Evolutionary conservation across 35 echinoderm and acorn worm species (phyloP).

Genomic region (Heliocidaris tuberculata): DNA sequence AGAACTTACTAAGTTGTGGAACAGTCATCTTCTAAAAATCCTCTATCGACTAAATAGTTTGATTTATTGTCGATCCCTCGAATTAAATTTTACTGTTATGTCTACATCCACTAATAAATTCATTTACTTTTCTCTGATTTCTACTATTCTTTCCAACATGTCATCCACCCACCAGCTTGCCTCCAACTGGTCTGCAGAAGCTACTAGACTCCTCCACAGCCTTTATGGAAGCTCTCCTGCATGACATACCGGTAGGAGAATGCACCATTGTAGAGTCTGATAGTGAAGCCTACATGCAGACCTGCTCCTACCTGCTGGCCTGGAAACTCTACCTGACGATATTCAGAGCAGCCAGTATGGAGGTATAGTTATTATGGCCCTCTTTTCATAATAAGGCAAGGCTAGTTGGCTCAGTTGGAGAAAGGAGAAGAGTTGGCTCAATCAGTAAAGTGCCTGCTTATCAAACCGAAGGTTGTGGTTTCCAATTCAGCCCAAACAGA

Average conservation of each 20-base stretch:
- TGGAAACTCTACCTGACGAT: conserved; percentile 81
- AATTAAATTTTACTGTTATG: too few relatives aligned
- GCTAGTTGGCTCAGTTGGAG: background rate
- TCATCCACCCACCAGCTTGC: conserved; percentile 51
- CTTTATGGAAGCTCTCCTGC: conserved; percentile 62
- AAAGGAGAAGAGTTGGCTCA: too few relatives aligned
- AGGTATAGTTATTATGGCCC: conserved; percentile 42
- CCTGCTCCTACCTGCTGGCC: conserved; percentile 68
- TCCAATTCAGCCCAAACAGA: too few relatives aligned
- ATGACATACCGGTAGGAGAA: conserved; percentile 72
- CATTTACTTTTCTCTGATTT: background rate
- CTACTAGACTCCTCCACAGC: conserved; percentile 61
- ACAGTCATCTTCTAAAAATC: too few relatives aligned
- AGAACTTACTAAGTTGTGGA: too few relatives aligned
- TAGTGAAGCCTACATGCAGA: conserved; percentile 70
- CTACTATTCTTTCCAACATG: background rate
- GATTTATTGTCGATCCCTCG: too few relatives aligned
- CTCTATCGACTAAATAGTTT: too few relatives aligned
- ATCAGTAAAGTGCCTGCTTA: too few relatives aligned
- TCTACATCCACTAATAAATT: background rate
- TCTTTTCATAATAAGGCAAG: background rate
- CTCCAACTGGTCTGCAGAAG: conserved; percentile 65
- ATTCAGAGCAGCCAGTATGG: conserved; percentile 74
- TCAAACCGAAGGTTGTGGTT: too few relatives aligned
- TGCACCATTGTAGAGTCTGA: conserved; percentile 63